Evolutionary conservation across 2,113 vertebrate genomes (phyloP).

Genomic region (Poeciliopsis occidentalis): DNA sequence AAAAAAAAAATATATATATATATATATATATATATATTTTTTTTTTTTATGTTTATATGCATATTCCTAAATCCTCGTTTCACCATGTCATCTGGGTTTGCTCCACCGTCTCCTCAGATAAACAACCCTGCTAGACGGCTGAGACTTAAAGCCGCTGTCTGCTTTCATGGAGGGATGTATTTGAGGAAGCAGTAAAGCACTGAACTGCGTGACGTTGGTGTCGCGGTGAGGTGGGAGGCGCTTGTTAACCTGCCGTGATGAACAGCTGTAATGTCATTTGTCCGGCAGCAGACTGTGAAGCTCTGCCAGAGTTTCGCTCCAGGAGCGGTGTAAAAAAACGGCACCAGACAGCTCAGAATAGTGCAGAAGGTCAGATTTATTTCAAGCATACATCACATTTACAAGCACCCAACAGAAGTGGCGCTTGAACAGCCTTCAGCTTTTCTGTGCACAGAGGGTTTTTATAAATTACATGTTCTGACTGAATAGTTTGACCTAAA

Average conservation of each 20-base stretch:
- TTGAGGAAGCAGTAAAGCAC: conserved; percentile 39
- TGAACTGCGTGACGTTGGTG: conserved; percentile 35
- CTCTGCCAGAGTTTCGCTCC: conserved; percentile 1
- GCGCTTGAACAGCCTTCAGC: conserved; percentile 6
- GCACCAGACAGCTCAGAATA: conserved; percentile 37
- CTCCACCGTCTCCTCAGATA: conserved; percentile 2
- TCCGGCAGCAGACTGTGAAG: conserved; percentile 32
- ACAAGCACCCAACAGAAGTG: conserved; percentile 15
- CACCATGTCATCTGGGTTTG: background rate
- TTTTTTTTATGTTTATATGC: background rate
- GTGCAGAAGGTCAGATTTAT: conserved; percentile 54
- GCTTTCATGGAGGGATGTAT: conserved; percentile 39
- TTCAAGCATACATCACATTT: conserved; percentile 50
- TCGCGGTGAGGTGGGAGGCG: conserved; percentile 33
- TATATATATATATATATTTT: too few species aligned
- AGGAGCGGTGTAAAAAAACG: background rate
- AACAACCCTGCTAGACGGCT: conserved; percentile 4
- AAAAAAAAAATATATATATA: too few species aligned
- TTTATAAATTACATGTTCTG: conserved; percentile 3
- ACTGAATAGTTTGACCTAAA: background rate
- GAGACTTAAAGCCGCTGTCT: conserved; percentile 26
- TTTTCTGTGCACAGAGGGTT: background rate
- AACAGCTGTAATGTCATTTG: conserved; percentile 51
- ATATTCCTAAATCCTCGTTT: background rate
- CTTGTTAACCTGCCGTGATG: conserved; percentile 65